A percentile compares a stretch with the other conserved stretches of the same genome.
Evolutionary conservation across 2,797 vertebrate species (phyloP).

Genomic region (Botia almorhae): DNA sequence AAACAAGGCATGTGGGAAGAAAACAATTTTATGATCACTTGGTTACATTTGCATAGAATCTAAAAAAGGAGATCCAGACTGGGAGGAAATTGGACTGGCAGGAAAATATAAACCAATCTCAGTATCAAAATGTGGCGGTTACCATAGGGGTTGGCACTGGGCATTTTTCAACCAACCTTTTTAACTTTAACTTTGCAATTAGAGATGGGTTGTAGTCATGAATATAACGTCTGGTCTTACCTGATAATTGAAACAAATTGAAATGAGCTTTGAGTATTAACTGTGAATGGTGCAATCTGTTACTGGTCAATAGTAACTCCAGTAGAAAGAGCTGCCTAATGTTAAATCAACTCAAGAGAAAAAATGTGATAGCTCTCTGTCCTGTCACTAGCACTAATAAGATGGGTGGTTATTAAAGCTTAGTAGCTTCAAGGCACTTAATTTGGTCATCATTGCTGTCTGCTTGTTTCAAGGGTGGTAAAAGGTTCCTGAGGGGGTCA

Average conservation of each 20-base stretch:
- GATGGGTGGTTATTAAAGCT: background rate
- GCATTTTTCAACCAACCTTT: background rate
- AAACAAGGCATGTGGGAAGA: constrained; percentile 2
- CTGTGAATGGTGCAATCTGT: constrained; percentile 9
- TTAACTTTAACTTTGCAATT: background rate
- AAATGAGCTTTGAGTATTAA: constrained; percentile 9
- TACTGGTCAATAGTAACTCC: background rate
- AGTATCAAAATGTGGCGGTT: background rate
- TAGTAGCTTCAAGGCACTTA: no score
- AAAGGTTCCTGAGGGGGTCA: no score
- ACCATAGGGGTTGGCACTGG: background rate
- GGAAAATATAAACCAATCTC: background rate
- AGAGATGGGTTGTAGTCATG: background rate
- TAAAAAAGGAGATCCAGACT: background rate
- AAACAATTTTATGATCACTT: background rate
- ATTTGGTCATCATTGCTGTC: no score
- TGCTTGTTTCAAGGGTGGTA: no score
- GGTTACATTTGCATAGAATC: background rate
- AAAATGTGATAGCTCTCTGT: constrained; percentile 11
- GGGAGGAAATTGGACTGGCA: background rate
- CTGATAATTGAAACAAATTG: constrained; percentile 7
- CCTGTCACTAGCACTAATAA: no score
- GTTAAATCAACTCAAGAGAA: constrained; percentile 18
- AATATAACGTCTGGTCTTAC: background rate
- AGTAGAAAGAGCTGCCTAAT: constrained; percentile 19